Base-by-base conservation (phyloP, 2,797 vertebrate genomes). In the Chrosomus eos region DNA sequence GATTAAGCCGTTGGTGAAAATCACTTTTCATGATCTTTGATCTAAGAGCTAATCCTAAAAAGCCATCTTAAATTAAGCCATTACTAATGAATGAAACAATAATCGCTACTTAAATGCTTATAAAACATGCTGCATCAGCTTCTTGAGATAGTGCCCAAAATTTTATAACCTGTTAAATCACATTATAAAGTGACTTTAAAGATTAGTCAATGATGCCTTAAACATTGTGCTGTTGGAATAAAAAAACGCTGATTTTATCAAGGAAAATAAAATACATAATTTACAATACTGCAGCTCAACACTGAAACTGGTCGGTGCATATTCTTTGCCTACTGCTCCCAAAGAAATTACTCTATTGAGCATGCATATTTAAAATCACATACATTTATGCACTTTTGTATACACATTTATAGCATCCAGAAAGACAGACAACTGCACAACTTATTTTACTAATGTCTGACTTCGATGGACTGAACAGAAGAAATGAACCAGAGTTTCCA, bases 1-100 rank as follows among this genome's bases (percentile, higher is more conserved):
- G 85, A 88, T 86, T 88, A 88, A 88, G 26, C 28, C 19, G 21
- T 31, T 78, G 78, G 84, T 28, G 53, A 85, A 85, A 87, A 87
- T 43, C 45, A 19, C 55, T 84, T 75, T 80, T 55, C 36, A 62
- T 73, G 67, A 86, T 78, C 85, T 85, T 68, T 82, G 85, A 79
- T 78, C 78, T 67, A 51, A 31, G 11, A 64, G 55, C 38, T 84
- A 82, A 88, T 88, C 87, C 79, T 55, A 66, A 58, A 81, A n/a
- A 81, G 72, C 51, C 82, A 73, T 88, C 64, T 84, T 82, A 82
- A 86, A 85, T 73, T 70, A 85, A 31, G 58, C 72, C 76, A 73
- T 73, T 72, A 83, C 73, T 86, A 88, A 88, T 77, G 78, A 86
- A 86, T 71, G 82, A 53, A 84, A 80, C 73, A 62, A 70, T 70